Evolutionary conservation across 2,888 invertebrate species (phyloP), one percentile per base, ranked within the genome.

Genomic region (Polyploca ridens): DNA sequence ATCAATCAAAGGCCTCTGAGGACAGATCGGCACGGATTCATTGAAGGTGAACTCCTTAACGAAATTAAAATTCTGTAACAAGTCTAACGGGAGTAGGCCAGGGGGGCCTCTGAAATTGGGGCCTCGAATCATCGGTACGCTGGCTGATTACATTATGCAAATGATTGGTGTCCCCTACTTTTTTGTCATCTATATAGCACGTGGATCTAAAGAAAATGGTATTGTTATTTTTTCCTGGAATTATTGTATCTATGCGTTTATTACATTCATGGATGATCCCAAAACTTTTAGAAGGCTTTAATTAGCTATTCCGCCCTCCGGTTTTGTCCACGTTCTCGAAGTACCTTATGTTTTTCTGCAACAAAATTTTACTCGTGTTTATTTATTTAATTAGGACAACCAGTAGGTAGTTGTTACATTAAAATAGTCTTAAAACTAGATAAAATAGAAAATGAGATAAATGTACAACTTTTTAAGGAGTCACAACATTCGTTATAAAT

Each of bases 111-210:
- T n/a, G 41, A 13, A 41, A 16, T 54, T 1, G 68, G 62, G 67
- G 63, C 74, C 73, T 82, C 85, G 84, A 89, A 86, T 90, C 90
- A 90, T 91, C 84, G 88, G 87, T 80, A 86, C 87, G 81, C 80
- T 82, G 78, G 80, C 83, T 91, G 90, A 91, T 90, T 90, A 90
- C 90, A 90, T 90, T 91, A 91, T 91, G 91, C 83, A 90, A 90
- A 91, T 90, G 80, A 76, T 75, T 68, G 72, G 69, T 77, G 77
- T 78, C 82, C 85, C 81, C 41, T 79, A 76, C 81, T 76, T 77
- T 76, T 82, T 82, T 85, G 87, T 86, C 87, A 89, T 87, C 86
- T 83, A 88, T 85, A 87, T 84, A 27, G 77, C 68, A 74, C 84
- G 66, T 41, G 68, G 86, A 86, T 77, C 64, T 81, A 77, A 57